Base-by-base conservation (phyloP, 1,140 invertebrate species). In the Zaprionus lachaisei region DNA sequence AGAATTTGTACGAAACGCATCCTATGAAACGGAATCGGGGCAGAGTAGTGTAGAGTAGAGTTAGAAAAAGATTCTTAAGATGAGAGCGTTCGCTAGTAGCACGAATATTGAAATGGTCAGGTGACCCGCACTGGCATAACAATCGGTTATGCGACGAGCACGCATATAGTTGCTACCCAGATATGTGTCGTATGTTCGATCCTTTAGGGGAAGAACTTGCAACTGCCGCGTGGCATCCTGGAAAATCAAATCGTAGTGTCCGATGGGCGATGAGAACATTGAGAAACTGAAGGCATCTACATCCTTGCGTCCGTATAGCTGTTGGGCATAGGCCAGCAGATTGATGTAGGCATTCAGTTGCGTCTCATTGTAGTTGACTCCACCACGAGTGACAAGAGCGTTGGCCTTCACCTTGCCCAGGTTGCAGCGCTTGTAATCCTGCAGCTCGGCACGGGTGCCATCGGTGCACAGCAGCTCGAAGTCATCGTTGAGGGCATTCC, bases 381-480 rank as follows among this genome's bases (percentile, higher is more conserved):
- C 96, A 6, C 97, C 95, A 66, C 97, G 94, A 0, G 98, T 97
- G 15, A 99, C 97, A 22, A 99, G 94, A 0, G 98, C 98, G 84
- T 99, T 98, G 0, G 97, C 96, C 44, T 98, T 97, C 0, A 99
- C 97, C 92, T 96, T 96, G 15, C 98, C 98, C 24, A 99, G 93
- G 93, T 99, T 98, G 92, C 98, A 99, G 20, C 94, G 93, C 56
- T 94, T 93, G 92, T 97, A 99, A n/a, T 98, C 95, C 41, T 95
- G 94, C 26, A 97, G 95, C 22, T 96, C 94, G 0, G 95, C 95
- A 17, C 97, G 94, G 2, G 96, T 97, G 11, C 98, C 98, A 93
- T 99, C 98, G 5, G 97, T 96, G 93, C 98, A 99, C 2, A 99
- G 93, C 2, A 99, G 93, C 92, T 99, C 97, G 93, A 98, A 98